These are phyloP conservation scores for Amblyjoppa fuscipennis DNA, from an alignment of 2,888 invertebrate genomes.

Conservation along the genomic window DNA sequence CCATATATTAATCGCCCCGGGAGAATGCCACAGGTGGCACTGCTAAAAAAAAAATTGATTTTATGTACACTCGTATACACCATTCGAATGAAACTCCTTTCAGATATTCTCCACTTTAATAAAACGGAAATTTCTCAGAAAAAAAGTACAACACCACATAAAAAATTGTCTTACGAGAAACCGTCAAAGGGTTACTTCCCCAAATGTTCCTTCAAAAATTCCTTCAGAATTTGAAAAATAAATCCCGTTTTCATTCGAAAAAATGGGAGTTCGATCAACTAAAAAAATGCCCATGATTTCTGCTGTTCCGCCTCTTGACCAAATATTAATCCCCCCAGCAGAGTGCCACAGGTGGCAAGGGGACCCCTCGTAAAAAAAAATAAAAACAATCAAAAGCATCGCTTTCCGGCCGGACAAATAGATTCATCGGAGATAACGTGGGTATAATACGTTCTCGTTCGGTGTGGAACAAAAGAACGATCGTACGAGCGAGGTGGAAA, in stretches of 20 bases:
- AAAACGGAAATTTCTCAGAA: too few species aligned
- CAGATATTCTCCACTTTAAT: too few species aligned
- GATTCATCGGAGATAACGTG: constrained; percentile 65
- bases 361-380: constrained; percentile 23
- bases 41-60: too few species aligned
- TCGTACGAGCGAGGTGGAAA: constrained; percentile 48
- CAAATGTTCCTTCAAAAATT: too few species aligned
- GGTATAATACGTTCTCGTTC: constrained; percentile 43
- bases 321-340: neutral
- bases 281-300: neutral
- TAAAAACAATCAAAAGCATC: constrained; percentile 48
- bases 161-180: too few species aligned
- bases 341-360: constrained; percentile 8
- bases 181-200: too few species aligned
- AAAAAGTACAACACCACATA: too few species aligned
- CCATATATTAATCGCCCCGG: too few species aligned
- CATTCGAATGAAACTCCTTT: too few species aligned
- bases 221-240: too few species aligned
- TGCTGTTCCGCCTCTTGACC: neutral
- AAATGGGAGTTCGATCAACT: neutral
- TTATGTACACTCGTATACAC: too few species aligned
- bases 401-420: constrained; percentile 61
- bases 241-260: neutral
- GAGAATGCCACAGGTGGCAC: too few species aligned
- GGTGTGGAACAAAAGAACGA: constrained; percentile 66